phyloP scores from a whole-genome alignment of 2,888 invertebrate species.

The Sialis fuliginosa region DNA sequence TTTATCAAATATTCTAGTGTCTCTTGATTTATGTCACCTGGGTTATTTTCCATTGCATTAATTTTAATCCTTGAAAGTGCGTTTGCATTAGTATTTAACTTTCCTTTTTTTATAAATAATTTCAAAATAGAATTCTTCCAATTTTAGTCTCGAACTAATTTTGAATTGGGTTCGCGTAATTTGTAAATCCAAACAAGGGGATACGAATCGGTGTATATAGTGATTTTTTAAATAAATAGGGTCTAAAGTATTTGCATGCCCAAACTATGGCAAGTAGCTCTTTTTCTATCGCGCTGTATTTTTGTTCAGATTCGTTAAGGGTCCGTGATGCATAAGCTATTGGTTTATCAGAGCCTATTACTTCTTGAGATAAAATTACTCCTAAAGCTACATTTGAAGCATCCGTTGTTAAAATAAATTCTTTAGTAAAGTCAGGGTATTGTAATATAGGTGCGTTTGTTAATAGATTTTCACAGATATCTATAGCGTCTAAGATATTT shows the following conservation, averaged over 20 bases:
- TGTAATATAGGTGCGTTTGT: not conserved
- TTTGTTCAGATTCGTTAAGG: not conserved
- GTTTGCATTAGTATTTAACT: not conserved
- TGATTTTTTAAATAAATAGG: not conserved
- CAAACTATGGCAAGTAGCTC: not conserved
- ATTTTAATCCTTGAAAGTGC: too few relatives aligned
- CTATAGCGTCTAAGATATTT: not conserved
- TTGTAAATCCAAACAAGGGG: not conserved
- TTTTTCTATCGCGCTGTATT: not conserved
- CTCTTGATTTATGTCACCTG: too few relatives aligned
- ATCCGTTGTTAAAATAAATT: not conserved
- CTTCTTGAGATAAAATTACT: not conserved
- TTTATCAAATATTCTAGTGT: too few relatives aligned
- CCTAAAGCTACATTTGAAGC: not conserved
- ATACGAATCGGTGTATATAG: too few relatives aligned
- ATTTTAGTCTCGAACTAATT: conserved; percentile 5
- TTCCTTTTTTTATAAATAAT: not conserved
- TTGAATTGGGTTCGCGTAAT: conserved; percentile 1
- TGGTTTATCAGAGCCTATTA: not conserved
- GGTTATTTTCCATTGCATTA: too few relatives aligned
- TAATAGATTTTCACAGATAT: not conserved
- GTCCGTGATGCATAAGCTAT: not conserved
- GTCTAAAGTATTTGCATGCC: not conserved
- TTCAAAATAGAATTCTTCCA: not conserved
- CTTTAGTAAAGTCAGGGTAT: not conserved